Evolutionary conservation across 35 echinoderm and acorn worm species (phyloP).

Genomic region (Ptychodera flava): DNA sequence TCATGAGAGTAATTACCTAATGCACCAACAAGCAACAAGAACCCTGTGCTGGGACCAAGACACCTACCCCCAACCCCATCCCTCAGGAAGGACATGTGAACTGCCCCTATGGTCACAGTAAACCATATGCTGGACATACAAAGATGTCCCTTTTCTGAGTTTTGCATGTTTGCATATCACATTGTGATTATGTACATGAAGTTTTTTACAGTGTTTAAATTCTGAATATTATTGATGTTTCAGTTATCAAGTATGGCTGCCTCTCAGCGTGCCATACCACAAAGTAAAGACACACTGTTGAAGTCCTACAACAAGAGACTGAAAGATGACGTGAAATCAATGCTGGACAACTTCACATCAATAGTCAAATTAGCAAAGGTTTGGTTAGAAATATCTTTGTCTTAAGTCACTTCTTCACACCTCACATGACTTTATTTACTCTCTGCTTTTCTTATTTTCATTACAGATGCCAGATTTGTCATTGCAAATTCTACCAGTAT

Average conservation of each 20-base stretch:
- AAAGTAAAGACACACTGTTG: conserved; percentile 77
- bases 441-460: background rate
- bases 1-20: too few species aligned
- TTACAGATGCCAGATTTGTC: background rate
- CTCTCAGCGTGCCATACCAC: conserved; percentile 48
- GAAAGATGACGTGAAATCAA: conserved; percentile 63
- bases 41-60: too few species aligned
- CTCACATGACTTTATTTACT: background rate
- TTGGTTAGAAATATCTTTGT: background rate
- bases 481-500: too few species aligned
- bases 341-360: conserved; percentile 91
- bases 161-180: too few species aligned
- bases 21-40: too few species aligned
- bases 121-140: too few species aligned
- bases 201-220: background rate
- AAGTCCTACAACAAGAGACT: conserved; percentile 79
- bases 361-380: conserved; percentile 92
- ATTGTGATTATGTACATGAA: background rate
- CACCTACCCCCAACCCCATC: too few species aligned
- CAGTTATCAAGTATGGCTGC: background rate
- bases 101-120: too few species aligned
- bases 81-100: too few species aligned
- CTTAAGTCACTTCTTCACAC: background rate
- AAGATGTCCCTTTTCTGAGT: too few species aligned
- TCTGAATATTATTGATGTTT: background rate